A percentile compares a stretch with the other conserved stretches of the same genome.
phyloP scores from a whole-genome alignment of 2,113 vertebrate species.

The Megalops atlanticus region DNA sequence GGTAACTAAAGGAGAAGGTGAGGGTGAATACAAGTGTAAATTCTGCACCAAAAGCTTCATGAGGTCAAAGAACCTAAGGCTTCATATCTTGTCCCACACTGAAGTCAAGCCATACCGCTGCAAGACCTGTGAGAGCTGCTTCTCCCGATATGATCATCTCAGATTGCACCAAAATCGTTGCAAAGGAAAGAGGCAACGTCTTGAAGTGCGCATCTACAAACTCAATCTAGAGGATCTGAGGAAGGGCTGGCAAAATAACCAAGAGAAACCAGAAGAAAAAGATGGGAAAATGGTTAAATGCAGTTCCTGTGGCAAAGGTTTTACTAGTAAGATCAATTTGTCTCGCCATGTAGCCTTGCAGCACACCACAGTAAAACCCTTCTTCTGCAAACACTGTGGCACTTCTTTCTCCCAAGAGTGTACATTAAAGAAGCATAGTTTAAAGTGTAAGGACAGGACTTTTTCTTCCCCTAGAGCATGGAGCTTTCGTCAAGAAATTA shows the following conservation, averaged over 20 bases:
- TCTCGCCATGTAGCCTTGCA: conserved; percentile 61
- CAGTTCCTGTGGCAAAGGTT: conserved; percentile 57
- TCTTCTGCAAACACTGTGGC: conserved; percentile 60
- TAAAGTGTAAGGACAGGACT: conserved; percentile 40
- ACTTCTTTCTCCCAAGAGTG: conserved; percentile 51
- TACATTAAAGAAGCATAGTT: conserved; percentile 56
- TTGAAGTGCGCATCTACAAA: conserved; percentile 68
- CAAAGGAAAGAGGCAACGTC: conserved; percentile 53
- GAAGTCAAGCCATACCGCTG: conserved; percentile 77
- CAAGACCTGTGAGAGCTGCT: conserved; percentile 69
- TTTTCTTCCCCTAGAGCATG: conserved; percentile 2
- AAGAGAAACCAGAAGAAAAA: conserved; percentile 5
- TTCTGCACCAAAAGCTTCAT: conserved; percentile 72
- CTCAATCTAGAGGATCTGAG: conserved; percentile 61
- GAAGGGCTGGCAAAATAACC: conserved; percentile 55
- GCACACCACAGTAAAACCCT: conserved; percentile 56
- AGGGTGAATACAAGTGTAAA: conserved; percentile 63
- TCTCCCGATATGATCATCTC: conserved; percentile 71
- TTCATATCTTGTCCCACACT: conserved; percentile 74
- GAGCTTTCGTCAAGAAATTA: not conserved
- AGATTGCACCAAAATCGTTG: conserved; percentile 66
- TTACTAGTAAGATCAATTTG: conserved; percentile 54
- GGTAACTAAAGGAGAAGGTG: conserved; percentile 14
- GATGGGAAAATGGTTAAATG: conserved; percentile 52
- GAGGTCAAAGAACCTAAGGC: conserved; percentile 62